phyloP scores from a whole-genome alignment of 2,113 vertebrate species.

The Catharus bicknelli region DNA sequence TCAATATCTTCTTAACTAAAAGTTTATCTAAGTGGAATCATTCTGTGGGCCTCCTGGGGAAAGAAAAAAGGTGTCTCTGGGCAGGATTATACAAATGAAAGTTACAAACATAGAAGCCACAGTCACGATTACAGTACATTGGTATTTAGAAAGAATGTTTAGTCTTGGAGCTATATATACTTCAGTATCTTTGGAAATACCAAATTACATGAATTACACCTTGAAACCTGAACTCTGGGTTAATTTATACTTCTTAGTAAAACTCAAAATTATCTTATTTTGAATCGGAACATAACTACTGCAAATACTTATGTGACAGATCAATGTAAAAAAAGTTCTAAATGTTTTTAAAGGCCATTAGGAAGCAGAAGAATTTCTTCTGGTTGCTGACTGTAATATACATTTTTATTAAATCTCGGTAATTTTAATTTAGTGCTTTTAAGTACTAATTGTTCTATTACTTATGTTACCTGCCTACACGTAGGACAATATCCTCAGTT shows the following conservation, averaged over 20 bases:
- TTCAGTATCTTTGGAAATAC: background rate
- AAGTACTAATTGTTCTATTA: background rate
- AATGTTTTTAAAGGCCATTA: background rate
- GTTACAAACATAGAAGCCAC: background rate
- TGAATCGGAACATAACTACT: background rate
- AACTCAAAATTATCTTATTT: background rate
- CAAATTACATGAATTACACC: background rate
- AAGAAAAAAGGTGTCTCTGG: background rate
- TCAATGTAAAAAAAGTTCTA: background rate
- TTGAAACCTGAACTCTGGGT: background rate
- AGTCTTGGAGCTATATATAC: background rate
- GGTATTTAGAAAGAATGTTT: background rate
- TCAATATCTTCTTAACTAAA: background rate
- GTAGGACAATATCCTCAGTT: background rate
- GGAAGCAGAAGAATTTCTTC: background rate
- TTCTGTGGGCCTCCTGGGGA: background rate
- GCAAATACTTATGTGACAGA: background rate
- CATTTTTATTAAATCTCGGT: background rate
- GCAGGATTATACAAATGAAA: background rate
- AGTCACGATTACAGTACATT: background rate
- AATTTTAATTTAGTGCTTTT: background rate
- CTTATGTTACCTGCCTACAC: background rate
- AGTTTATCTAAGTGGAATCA: background rate
- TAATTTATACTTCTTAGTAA: background rate
- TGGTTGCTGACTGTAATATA: background rate